Evolutionary conservation across 1,140 invertebrate genomes (phyloP).

Genomic region (Bombus affinis): DNA sequence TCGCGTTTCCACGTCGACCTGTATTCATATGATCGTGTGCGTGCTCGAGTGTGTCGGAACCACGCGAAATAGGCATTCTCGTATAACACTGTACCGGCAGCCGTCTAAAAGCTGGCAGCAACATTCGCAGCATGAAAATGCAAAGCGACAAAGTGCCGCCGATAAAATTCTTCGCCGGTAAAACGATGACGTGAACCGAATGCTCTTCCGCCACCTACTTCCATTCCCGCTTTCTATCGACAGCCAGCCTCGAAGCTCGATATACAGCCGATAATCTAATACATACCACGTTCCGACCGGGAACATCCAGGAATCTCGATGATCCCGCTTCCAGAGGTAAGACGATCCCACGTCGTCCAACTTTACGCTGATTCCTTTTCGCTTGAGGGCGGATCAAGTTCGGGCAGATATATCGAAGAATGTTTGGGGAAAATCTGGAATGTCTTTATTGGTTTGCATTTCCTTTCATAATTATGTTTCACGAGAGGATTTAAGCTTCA

Average conservation of each 20-base stretch:
- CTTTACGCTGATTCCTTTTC: conserved; percentile 8
- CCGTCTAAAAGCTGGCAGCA: conserved; percentile 62
- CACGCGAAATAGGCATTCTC: conserved; percentile 62
- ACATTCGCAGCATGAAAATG: conserved; percentile 78
- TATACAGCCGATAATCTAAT: conserved; percentile 79
- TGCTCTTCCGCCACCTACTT: conserved; percentile 67
- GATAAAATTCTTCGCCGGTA: conserved; percentile 81
- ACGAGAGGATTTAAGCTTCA: no score
- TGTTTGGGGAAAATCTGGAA: background rate
- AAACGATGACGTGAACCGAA: conserved; percentile 81
- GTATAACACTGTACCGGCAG: conserved; percentile 16
- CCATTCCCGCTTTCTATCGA: conserved; percentile 21
- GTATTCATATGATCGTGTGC: background rate
- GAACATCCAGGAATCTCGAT: conserved; percentile 8
- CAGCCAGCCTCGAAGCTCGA: background rate
- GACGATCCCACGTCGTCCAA: background rate
- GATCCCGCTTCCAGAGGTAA: conserved; percentile 15
- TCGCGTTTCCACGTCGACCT: conserved; percentile 1
- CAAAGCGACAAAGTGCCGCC: conserved; percentile 75
- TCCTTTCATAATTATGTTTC: no score
- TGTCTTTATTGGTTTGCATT: no score
- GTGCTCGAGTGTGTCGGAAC: conserved; percentile 4
- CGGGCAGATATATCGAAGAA: background rate
- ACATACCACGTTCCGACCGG: conserved; percentile 57
- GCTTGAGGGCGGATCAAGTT: background rate